Percentiles rank a stretch among this genome's conserved stretches.
Evolutionary conservation across 2,113 vertebrate genomes (phyloP).

Genomic region (Falcunculus frontatus): DNA sequence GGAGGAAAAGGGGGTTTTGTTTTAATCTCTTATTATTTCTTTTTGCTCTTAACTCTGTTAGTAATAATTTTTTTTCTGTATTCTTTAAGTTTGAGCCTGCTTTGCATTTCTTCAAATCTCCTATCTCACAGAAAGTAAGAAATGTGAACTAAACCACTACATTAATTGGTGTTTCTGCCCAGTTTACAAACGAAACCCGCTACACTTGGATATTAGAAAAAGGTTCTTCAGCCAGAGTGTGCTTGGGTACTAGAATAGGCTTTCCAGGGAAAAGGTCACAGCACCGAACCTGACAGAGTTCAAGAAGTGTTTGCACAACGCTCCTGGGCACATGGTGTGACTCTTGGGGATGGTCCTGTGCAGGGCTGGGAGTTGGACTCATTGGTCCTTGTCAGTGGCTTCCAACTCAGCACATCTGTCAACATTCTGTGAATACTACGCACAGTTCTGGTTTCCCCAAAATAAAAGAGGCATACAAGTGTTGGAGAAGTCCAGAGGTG

Average conservation of each 20-base stretch:
- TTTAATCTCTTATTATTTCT: no score
- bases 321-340: not conserved
- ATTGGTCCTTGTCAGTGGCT: not conserved
- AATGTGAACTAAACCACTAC: no score
- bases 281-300: not conserved
- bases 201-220: not conserved
- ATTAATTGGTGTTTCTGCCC: no score
- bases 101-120: no score
- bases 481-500: not conserved
- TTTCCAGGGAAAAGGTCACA: not conserved
- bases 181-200: no score
- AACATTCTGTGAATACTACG: not conserved
- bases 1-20: no score
- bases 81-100: no score
- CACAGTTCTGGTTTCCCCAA: not conserved
- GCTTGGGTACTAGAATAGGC: not conserved
- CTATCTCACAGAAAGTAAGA: no score
- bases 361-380: no score
- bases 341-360: not conserved
- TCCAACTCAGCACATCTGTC: not conserved
- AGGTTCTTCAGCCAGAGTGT: not conserved
- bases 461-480: not conserved
- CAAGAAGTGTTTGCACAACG: not conserved
- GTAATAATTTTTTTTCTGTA: no score
- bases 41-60: no score